A percentile compares a stretch with the other conserved stretches of the same genome.
These are phyloP conservation scores for Itoplectis maculator DNA, from an alignment of 2,888 invertebrate genomes.

Conservation along the genomic window DNA sequence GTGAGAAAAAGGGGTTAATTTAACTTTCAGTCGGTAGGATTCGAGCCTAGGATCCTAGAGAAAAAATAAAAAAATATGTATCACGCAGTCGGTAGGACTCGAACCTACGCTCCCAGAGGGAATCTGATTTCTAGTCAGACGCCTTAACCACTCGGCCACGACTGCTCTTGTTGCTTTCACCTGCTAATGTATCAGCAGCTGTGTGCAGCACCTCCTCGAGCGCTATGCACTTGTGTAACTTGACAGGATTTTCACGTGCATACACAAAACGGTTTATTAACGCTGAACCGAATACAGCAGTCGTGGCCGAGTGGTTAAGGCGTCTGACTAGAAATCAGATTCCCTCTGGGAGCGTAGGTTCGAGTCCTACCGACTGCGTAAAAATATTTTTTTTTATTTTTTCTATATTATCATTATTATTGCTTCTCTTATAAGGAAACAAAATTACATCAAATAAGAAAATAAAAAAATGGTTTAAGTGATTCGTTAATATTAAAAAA, in stretches of 20 bases:
- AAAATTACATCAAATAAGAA: no score
- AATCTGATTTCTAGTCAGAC: conserved; percentile 96
- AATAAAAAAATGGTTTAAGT: no score
- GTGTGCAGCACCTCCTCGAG: not conserved
- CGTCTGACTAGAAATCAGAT: conserved; percentile 96
- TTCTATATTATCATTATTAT: no score
- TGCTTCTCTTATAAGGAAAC: no score
- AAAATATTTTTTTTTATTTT: conserved; percentile 85
- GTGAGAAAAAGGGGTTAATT: no score
- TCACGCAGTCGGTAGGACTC: conserved; percentile 94
- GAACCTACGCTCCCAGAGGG: conserved; percentile 96
- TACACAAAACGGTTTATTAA: conserved; percentile 17
- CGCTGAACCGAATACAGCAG: conserved; percentile 83
- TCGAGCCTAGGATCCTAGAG: no score
- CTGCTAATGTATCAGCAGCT: conserved; percentile 13
- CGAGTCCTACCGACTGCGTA: conserved; percentile 95
- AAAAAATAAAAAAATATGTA: conserved; percentile 38
- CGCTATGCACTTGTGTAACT: conserved; percentile 18
- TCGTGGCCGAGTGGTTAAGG: conserved; percentile 95
- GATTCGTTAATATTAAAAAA: no score
- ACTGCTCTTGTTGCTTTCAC: conserved; percentile 85
- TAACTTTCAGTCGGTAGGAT: no score
- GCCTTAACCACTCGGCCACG: conserved; percentile 96
- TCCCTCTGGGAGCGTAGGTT: conserved; percentile 96
- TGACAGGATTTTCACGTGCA: conserved; percentile 11